A percentile compares a stretch with the other conserved stretches of the same genome.
These are phyloP conservation scores for Myrmophylax atrothorax DNA, from an alignment of 2,113 vertebrate species.

Conservation along the genomic window DNA sequence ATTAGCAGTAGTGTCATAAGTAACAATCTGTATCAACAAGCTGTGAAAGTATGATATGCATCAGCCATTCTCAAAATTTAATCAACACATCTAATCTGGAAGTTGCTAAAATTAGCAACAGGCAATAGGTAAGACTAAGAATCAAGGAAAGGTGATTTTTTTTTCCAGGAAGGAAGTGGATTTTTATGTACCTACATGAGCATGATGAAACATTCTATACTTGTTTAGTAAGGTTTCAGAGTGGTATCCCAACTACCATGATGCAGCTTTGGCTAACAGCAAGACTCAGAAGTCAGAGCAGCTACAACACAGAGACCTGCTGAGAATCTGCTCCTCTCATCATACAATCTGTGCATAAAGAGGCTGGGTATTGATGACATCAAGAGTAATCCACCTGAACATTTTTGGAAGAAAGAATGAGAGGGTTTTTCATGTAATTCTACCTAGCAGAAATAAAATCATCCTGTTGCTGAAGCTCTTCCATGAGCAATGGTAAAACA, in stretches of 20 bases:
- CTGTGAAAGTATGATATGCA: not conserved
- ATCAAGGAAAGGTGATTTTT: not conserved
- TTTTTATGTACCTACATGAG: not conserved
- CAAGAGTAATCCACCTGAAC: not conserved
- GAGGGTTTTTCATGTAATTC: not conserved
- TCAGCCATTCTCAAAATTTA: not conserved
- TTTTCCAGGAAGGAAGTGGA: not conserved
- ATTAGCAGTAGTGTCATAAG: not conserved
- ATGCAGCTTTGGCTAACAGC: not conserved
- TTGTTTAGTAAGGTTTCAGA: not conserved
- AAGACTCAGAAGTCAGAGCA: not conserved
- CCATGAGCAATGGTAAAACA: not conserved
- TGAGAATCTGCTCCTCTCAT: not conserved
- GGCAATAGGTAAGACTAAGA: not conserved
- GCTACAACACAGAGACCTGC: rapidly evolving
- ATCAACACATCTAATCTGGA: not conserved
- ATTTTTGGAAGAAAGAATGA: not conserved
- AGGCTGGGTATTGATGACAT: not conserved
- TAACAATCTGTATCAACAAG: not conserved
- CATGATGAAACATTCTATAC: not conserved
- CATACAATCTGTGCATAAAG: rapidly evolving
- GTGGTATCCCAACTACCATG: not conserved
- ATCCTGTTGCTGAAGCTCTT: not conserved
- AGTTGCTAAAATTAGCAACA: not conserved
- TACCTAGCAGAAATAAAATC: not conserved